Base-by-base conservation (phyloP, 2,113 vertebrate genomes). In the Gymnorhina tibicen region DNA sequence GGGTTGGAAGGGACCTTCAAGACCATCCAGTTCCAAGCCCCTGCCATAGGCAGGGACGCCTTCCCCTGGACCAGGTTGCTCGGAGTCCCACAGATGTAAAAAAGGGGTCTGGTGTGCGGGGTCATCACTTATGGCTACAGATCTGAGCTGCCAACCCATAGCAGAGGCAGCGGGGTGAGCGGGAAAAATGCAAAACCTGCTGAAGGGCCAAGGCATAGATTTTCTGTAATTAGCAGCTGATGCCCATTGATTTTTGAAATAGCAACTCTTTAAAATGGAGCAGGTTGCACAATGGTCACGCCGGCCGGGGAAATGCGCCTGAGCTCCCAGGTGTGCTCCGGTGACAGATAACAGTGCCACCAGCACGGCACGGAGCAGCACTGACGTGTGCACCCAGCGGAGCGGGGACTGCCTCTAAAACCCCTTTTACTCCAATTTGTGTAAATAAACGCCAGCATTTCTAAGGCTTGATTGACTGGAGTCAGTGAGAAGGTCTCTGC, bases 181-280 rank as follows among this genome's bases (percentile, higher is more conserved):
- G 35, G 60, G 87, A 47, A 55, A 73, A 60, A 75, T 1, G 7
- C 75, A 66, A 91, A 96, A 73, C 66, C 88, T 39, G 88, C 91
- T 96, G 89, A 95, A 87, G 95, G 93, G 93, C 76, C 49, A 28
- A 89, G 88, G 42, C 76, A 95, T 92, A 73, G 96, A 97, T 97
- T 96, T 95, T 75, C 92, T 69, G 73, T 95, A 97, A 97, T 96
- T 95, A 96, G 73, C 63, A 94, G 86, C 69, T 89, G 93, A 96
- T 85, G 46, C 80, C 81, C 91, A 96, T 93, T 96, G 96, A 97
- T 96, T 97, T 96, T 92, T 96, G 96, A 95, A 94, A 96, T 3
- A 62, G 73, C 77, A 42, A 52, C 95, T 89, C 92, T 89, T 68
- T 60, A 28, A 92, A 92, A 87, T 8, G 37, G 49, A 85, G 7